Conservation (phyloP, 2,113 vertebrate genomes). For the Psilopsiagon aurifrons region DNA sequence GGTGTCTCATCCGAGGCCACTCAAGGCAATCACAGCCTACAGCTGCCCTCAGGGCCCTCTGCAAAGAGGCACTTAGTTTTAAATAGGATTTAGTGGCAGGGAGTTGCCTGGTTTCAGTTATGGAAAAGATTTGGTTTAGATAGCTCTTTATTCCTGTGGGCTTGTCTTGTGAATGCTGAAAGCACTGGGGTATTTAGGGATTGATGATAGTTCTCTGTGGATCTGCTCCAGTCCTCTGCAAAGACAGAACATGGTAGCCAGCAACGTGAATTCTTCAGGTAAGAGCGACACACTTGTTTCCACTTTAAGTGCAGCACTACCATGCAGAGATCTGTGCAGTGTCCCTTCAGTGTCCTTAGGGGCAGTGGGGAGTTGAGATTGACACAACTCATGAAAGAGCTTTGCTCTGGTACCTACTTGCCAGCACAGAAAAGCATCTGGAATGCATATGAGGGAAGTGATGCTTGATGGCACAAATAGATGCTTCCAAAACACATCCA, state of each 20-base stretch:
- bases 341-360: neutral
- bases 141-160: fast-evolving
- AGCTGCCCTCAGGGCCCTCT: neutral
- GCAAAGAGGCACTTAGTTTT: neutral
- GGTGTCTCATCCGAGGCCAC: neutral
- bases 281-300: neutral
- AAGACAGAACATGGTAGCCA: fast-evolving
- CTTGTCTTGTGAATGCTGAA: fast-evolving
- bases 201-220: neutral
- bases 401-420: neutral
- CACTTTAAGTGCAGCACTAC: neutral
- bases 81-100: neutral
- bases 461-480: neutral
- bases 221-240: neutral
- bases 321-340: neutral
- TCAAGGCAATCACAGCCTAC: neutral
- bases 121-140: neutral
- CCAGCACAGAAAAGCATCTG: neutral
- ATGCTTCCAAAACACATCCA: neutral
- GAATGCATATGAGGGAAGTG: neutral
- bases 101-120: fast-evolving
- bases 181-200: fast-evolving
- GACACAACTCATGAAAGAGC: neutral
- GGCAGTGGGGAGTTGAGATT: neutral
- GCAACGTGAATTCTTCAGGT: neutral